These are phyloP conservation scores for Pseudoips prasinana DNA, from an alignment of 2,888 invertebrate species.

Conservation along the genomic window DNA sequence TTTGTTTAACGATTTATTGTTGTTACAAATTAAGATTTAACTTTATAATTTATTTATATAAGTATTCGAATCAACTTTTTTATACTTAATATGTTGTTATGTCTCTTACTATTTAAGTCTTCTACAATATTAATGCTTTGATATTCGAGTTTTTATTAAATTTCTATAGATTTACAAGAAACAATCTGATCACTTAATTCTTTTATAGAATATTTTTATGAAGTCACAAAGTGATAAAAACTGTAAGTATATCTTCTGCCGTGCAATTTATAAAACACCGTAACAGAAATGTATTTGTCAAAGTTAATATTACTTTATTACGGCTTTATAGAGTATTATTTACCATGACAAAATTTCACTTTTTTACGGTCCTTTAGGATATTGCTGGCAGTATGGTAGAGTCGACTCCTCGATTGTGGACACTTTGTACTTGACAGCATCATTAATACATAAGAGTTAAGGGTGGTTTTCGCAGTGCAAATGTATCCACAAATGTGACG, in stretches of 20 bases:
- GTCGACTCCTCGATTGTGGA: too few species aligned
- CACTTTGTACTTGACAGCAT: too few species aligned
- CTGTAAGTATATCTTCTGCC: slow-evolving; percentile 21
- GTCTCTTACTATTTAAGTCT: slow-evolving; percentile 37
- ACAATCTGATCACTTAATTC: slow-evolving; percentile 37
- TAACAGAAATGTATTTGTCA: too few species aligned
- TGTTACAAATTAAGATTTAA: slow-evolving; percentile 51
- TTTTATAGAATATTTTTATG: slow-evolving; percentile 30
- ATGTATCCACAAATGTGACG: too few species aligned
- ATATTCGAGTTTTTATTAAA: slow-evolving; percentile 40
- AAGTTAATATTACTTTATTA: too few species aligned
- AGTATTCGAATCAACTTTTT: slow-evolving; percentile 41
- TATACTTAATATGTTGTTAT: slow-evolving; percentile 37
- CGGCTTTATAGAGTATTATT: too few species aligned
- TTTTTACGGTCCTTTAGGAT: too few species aligned
- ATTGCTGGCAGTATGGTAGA: too few species aligned
- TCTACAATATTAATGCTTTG: slow-evolving; percentile 50
- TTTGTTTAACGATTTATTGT: slow-evolving; percentile 53
- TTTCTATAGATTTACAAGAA: slow-evolving; percentile 34
- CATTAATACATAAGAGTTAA: too few species aligned
- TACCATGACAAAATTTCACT: too few species aligned
- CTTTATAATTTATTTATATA: slow-evolving; percentile 50
- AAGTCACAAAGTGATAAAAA: slow-evolving; percentile 51
- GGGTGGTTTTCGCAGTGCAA: too few species aligned
- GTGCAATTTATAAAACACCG: too few species aligned